Evolutionary conservation across 2,113 vertebrate species (phyloP).

Genomic region (Microcebus murinus): DNA sequence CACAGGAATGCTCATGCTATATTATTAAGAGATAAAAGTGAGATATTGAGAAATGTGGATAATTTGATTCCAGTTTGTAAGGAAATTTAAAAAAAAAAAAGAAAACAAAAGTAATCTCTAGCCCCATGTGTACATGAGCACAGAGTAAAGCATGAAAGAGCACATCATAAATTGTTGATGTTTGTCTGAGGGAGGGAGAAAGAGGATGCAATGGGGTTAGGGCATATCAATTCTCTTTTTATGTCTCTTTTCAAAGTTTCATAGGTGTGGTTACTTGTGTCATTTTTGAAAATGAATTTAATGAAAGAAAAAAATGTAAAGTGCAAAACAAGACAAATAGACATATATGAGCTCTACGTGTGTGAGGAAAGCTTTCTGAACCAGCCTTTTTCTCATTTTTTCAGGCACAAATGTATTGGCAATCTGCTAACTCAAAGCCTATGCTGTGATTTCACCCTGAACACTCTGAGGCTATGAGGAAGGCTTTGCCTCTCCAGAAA

Average conservation of each 20-base stretch:
- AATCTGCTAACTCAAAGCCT: neutral
- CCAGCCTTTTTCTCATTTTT: neutral
- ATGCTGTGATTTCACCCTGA: neutral
- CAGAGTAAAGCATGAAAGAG: neutral
- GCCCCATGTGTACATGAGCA: too few relatives aligned
- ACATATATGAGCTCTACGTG: neutral
- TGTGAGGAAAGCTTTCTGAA: neutral
- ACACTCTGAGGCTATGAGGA: neutral
- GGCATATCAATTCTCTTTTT: neutral
- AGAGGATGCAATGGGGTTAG: rapidly evolving
- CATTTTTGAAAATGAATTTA: neutral
- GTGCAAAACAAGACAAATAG: neutral
- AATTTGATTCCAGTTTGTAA: neutral
- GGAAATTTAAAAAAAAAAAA: neutral
- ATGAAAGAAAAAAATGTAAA: neutral
- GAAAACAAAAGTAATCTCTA: neutral
- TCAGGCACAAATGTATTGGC: neutral
- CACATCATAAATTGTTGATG: neutral
- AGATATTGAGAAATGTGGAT: neutral
- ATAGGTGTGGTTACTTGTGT: neutral
- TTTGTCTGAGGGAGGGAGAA: neutral
- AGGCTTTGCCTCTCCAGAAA: neutral
- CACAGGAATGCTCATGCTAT: neutral
- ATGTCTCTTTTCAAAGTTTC: neutral
- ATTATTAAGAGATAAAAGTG: neutral